phyloP scores from a whole-genome alignment of 1,140 invertebrate species.

The Dolichoris vasculosae region DNA sequence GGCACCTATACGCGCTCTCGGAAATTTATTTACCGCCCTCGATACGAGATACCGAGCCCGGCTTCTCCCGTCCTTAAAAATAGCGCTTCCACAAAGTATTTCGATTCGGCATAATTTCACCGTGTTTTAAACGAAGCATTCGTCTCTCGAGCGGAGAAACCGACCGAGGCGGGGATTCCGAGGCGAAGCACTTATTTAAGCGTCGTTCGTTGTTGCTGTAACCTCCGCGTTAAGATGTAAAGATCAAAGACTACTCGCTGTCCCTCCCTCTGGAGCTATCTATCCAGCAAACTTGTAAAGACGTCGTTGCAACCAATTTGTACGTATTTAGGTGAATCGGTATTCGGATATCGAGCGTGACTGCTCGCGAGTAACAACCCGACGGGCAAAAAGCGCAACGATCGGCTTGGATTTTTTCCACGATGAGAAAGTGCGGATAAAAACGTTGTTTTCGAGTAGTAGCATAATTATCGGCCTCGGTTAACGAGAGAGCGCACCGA shows the following conservation, averaged over 20 bases:
- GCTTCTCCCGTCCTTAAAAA: background rate
- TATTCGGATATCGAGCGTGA: background rate
- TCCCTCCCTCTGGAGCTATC: too few species aligned
- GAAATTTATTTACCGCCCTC: background rate
- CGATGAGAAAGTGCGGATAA: background rate
- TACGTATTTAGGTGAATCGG: too few species aligned
- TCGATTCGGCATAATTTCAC: background rate
- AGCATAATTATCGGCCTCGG: slow-evolving; percentile 30
- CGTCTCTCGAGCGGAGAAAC: background rate
- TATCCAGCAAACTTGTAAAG: too few species aligned
- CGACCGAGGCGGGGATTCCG: too few species aligned
- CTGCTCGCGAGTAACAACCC: too few species aligned
- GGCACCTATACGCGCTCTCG: background rate
- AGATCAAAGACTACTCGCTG: too few species aligned
- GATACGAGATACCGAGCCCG: background rate
- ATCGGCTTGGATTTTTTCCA: too few species aligned
- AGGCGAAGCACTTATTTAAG: too few species aligned
- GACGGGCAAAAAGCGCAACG: too few species aligned
- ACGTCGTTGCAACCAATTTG: too few species aligned
- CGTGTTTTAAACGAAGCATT: background rate
- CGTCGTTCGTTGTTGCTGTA: too few species aligned
- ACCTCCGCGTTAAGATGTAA: too few species aligned
- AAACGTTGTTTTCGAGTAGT: slow-evolving; percentile 21
- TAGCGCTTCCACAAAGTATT: slow-evolving; percentile 2
- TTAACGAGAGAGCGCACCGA: slow-evolving; percentile 2